phyloP scores from a whole-genome alignment of 2,888 invertebrate species.

The Chloromyia formosa region DNA sequence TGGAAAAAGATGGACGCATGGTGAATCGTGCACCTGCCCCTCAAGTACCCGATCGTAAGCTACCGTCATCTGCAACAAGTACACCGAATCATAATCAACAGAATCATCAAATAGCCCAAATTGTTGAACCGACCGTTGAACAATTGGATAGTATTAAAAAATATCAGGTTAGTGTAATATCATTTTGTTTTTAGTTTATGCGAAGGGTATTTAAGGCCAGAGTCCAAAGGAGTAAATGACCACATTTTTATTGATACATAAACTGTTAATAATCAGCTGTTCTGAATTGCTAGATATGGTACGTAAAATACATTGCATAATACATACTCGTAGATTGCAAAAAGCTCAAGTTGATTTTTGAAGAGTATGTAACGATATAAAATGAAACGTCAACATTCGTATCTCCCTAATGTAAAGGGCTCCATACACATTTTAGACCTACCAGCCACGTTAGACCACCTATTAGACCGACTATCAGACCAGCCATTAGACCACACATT shows the following conservation, averaged over 20 bases:
- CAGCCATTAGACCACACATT: too few relatives aligned
- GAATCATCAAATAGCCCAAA: conserved; percentile 63
- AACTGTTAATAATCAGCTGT: neutral
- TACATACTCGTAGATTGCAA: too few relatives aligned
- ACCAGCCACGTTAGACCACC: too few relatives aligned
- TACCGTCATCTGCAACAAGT: conserved; percentile 64
- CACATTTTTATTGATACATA: too few relatives aligned
- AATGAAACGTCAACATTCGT: too few relatives aligned
- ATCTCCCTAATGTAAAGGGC: too few relatives aligned
- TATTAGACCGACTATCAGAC: too few relatives aligned
- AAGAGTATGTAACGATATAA: too few relatives aligned
- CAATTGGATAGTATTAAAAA: conserved; percentile 92
- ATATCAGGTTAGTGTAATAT: conserved; percentile 75
- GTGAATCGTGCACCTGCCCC: conserved; percentile 75
- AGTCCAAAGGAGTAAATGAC: neutral
- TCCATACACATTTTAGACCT: too few relatives aligned
- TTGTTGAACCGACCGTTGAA: conserved; percentile 78
- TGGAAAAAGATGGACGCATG: conserved; percentile 70
- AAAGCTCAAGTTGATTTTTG: too few relatives aligned
- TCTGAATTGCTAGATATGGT: too few relatives aligned
- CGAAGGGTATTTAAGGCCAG: neutral
- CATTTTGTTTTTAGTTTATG: neutral
- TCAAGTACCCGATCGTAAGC: conserved; percentile 72
- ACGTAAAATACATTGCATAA: too few relatives aligned
- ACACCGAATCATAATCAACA: conserved; percentile 65